Base-by-base conservation (phyloP, 2,113 vertebrate genomes). In the Vidua macroura region DNA sequence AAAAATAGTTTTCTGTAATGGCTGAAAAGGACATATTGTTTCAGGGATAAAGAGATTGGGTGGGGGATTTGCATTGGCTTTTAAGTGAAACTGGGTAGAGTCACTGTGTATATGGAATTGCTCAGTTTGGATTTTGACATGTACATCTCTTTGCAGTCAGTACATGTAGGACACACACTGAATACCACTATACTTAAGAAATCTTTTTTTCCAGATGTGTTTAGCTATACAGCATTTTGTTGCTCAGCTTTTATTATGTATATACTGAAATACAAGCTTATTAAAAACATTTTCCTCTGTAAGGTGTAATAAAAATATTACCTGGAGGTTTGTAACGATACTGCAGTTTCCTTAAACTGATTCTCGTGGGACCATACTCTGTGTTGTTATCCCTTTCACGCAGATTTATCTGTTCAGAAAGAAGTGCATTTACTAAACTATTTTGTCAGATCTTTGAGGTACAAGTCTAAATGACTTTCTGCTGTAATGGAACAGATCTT, bases 291-390 rank as follows among this genome's bases (percentile, higher is more conserved):
- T 56, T 85, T 80, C 33, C 10, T 60, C 35, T 58, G 23, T 72
- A 63, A 79, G 19, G 6, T 64, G 16, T 81, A 87, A 89, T 53
- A 59, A 75, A 83, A 88, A 58, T 31, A 41, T 96, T 98, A 98
- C 98, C 98, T 97, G 92, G 69, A 25, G 66, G 64, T 95, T 93
- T 97, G 79, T 72, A 94, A 33, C 86, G 46, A 70, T 94, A 63
- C 44, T 95, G 92, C 52, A 98, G 98, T 76, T 97, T 97, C 62
- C 77, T 96, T 46, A 99, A 88, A 95, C 96, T 98, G 66, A 99
- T 93, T 97, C 97, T 99, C 89, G 96, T 74, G 27, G 98, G 98
- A 83, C 97, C 97, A 49, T 98, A 98, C 69, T 98, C 98, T 86
- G 97, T 97, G 70, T n/a, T 92, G 20, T 89, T 90, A 15, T 97